phyloP scores from a whole-genome alignment of 2,888 invertebrate genomes.

The Eucera pruinosa region DNA sequence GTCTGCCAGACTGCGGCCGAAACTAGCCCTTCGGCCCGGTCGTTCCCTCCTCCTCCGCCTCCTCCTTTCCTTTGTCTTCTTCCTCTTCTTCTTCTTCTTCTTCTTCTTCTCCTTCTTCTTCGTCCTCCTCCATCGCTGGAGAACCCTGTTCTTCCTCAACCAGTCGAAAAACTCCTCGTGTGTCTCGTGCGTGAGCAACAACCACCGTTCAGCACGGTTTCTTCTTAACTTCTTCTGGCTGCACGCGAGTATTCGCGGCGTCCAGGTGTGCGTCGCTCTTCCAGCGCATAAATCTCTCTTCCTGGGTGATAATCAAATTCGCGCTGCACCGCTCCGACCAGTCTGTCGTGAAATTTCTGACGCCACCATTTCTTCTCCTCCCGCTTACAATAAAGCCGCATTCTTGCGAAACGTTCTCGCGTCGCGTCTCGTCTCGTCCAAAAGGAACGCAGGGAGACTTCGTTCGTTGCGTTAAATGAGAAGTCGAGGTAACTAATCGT shows the following conservation, averaged over 20 bases:
- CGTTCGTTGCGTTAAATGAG: too few species aligned
- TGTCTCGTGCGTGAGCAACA: slow-evolving; percentile 7
- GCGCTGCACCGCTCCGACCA: slow-evolving; percentile 2
- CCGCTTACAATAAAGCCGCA: too few species aligned
- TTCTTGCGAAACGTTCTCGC: too few species aligned
- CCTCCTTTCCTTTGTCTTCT: not conserved
- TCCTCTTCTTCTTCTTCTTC: not conserved
- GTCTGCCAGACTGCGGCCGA: slow-evolving; percentile 80
- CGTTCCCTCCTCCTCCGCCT: slow-evolving; percentile 21
- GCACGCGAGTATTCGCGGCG: slow-evolving; percentile 22
- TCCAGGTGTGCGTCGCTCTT: not conserved
- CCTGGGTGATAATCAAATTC: slow-evolving; percentile 72
- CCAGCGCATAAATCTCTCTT: slow-evolving; percentile 26
- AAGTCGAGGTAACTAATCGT: too few species aligned
- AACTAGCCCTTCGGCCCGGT: slow-evolving; percentile 57
- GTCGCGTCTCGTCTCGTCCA: too few species aligned
- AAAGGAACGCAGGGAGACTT: too few species aligned
- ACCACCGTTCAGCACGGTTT: not conserved
- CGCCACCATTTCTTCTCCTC: not conserved
- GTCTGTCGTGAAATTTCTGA: slow-evolving; percentile 1
- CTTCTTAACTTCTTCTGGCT: not conserved
- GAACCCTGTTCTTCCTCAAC: not conserved
- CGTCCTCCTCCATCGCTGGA: not conserved
- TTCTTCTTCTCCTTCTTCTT: slow-evolving; percentile 1
- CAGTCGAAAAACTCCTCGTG: not conserved